Base-by-base conservation (phyloP, 1,140 invertebrate genomes). In the Cherax quadricarinatus region DNA sequence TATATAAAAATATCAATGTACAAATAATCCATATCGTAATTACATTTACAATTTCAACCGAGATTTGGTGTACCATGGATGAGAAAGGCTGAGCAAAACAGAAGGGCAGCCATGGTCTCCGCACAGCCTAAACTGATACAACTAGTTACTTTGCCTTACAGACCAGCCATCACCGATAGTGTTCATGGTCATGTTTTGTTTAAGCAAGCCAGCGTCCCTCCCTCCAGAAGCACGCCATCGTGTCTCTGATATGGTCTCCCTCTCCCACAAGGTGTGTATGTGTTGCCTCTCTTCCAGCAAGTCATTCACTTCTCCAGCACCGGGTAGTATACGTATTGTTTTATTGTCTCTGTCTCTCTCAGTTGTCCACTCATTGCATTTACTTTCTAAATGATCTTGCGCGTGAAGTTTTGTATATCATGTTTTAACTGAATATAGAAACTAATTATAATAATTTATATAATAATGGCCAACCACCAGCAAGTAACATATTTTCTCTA, bases 1-100 rank as follows among this genome's bases (percentile, higher is more conserved):
- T 53, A 73, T 90, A 86, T 81, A 86, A 91, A 91, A 91, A 91
- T 91, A 91, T 91, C 80, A 87, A 80, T 91, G 73, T 91, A 86
- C 90, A 91, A 91, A 62, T 80, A 81, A 86, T 91, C 79, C 78
- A 91, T 86, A 86, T 70, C 21, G 79, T 79, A 81, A 62, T 73
- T 66, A 70, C 82, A 86, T 57, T 73, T 83, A 57, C 62, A 89
- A 48, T 84, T 75, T 78, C 78, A 83, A 49, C 81, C 60, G 78
- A 81, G 78, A 70, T 78, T 30, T 82, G 60, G 70, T 53, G 60
- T 51, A 75, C 60, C 30, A 51, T 79, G 49, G 83, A 51, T 30
- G 79, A 85, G 75, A 70, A 62, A 70, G 78, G 78, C 30, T 80
- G 87, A 49, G 51, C 12, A 66, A 66, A 16, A 66, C 62, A 66